Evolutionary conservation across 2,888 invertebrate genomes (phyloP), one percentile per base, ranked within the genome.

Genomic region (Xanthia icteritia): DNA sequence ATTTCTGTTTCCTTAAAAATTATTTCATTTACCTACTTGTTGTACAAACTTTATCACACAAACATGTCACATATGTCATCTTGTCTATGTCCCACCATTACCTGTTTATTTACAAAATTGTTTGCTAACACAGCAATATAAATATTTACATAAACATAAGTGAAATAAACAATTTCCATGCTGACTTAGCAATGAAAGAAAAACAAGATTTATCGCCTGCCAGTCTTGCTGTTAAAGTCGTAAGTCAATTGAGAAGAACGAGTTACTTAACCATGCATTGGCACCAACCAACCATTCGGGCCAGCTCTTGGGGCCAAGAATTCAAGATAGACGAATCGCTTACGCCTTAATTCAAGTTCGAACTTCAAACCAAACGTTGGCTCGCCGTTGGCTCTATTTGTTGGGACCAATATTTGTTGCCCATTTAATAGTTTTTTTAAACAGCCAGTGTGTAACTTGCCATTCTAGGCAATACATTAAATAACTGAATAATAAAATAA

Each of bases 121-220:
- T 76, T 81, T 70, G 58, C 66, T 56, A 70, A 85, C n/a, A 56
- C 45, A 70, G 45, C 72, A 81, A 76, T 68, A 72, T 60, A 83
- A 80, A 69, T 67, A 81, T 81, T 77, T 72, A 61, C 56, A 63
- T 70, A 84, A 73, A 80, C 56, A 60, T 69, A 81, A 20, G 56
- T 68, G 36, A 54, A 79, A 79, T 73, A 77, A 86, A 75, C 72
- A 74, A 79, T 83, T 75, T 76, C 67, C 74, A 79, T 75, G 42
- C 36, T n/a, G 48, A 76, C 42, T 82, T 64, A 72, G 56, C 78
- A 79, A 77, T 65, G 64, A 77, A 76, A 86, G 74, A 82, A 86
- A 79, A 86, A 85, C 72, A 77, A 71, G 73, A 83, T 83, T 86
- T 83, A 85, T 86, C 71, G 73, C n/a, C 31, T 60, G 76, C 39